Percentiles rank a stretch among this genome's conserved stretches.
Conservation (phyloP, 2,888 invertebrate genomes). For the Tipula unca region DNA sequence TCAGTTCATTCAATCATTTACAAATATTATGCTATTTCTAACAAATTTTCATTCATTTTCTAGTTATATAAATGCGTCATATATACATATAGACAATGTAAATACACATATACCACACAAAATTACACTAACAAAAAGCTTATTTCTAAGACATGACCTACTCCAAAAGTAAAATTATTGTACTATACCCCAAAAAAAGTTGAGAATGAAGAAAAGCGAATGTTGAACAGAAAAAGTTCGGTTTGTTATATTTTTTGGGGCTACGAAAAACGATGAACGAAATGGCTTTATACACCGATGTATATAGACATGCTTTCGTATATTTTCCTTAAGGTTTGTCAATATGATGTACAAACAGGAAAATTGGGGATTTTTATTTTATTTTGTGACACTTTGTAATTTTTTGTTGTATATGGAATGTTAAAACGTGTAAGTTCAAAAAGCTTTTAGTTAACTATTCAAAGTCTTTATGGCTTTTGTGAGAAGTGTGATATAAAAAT, state of each 20-base stretch:
- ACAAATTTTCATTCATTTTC: background rate
- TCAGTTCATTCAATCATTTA: background rate
- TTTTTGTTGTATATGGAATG: background rate
- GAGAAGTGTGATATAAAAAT: background rate
- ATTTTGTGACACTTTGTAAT: background rate
- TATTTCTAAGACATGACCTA: conserved; percentile 18
- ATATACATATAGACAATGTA: background rate
- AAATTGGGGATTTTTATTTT: background rate
- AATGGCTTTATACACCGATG: background rate
- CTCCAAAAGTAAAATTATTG: background rate
- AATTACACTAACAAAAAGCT: background rate
- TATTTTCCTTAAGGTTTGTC: background rate
- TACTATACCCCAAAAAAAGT: background rate
- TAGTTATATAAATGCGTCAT: background rate
- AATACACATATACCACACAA: background rate
- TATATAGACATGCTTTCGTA: background rate
- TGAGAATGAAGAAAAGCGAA: background rate
- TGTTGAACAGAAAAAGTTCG: background rate
- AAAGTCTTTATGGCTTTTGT: background rate
- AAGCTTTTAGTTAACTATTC: background rate
- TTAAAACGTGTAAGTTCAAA: background rate
- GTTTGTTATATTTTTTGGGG: background rate
- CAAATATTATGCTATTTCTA: background rate
- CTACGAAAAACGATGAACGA: background rate
- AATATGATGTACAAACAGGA: background rate